Evolutionary conservation across 2,888 invertebrate genomes (phyloP), one percentile per base, ranked within the genome.

Genomic region (Chymomyza caudatula): DNA sequence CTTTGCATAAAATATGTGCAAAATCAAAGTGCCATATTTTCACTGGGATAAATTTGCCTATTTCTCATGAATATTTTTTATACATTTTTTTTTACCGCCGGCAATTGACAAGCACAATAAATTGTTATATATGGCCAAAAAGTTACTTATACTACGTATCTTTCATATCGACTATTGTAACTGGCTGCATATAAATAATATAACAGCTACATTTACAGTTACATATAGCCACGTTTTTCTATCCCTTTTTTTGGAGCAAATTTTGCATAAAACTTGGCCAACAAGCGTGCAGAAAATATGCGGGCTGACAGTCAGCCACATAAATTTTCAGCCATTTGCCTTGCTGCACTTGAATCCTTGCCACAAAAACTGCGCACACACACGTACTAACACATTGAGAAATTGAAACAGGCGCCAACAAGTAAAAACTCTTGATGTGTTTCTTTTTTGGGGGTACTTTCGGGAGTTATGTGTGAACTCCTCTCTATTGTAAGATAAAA

Each of bases 91-190:
- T 60, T 68, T 67, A 65, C 72, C 66, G 66, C 71, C 66, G 73
- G 82, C 85, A 82, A 86, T 86, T 86, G 81, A 86, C 81, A 82
- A 75, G 69, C 77, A 72, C 71, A 82, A 82, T 85, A 82, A 86
- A 86, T 82, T 82, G 71, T 82, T 62, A 86, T 75, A 82, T 85
- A 82, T 86, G 79, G 69, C 67, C 73, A 73, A 77, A 52, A 77
- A 79, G 67, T 69, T 57, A 66, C 69, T 78, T 76, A 71, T 20
- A n/a, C n/a, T n/a, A n/a, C n/a, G n/a, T n/a, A 51, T 51, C 13
- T 20, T 78, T 63, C 55, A 49, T 44, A 4, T 61, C 47, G 17
- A 15, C 22, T 6, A n/a, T 44, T 8, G 15, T 51, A 8, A 15
- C 51, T 60, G 60, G 42, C 47, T 47, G 17, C 15, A 47, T 47